Evolutionary conservation across 2,797 vertebrate species (phyloP), one percentile per base, ranked within the genome.

Genomic region (Lagothrix lagotricha): DNA sequence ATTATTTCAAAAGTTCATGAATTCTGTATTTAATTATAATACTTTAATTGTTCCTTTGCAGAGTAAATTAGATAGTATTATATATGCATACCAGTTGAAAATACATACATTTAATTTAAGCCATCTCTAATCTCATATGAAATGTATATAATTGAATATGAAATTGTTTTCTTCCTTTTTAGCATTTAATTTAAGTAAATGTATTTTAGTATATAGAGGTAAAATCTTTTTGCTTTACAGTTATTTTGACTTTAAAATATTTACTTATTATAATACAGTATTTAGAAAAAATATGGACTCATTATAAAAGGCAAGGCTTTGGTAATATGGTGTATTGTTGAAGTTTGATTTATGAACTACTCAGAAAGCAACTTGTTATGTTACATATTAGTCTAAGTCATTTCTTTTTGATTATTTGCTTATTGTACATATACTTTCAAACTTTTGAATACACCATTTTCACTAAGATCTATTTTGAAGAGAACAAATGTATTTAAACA

Each of bases 161-260:
- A 41, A 22, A 44, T 19, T 72, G 19, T 86, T 81, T 5, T 7
- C 70, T 93, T 81, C 4, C 19, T 67, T 92, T 77, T 67, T 36
- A 84, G 1, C 17, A 93, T 39, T 11, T 92, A 75, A 54, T 73
- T 0, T 75, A 82, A 79, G 14, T 84, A 79, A 48, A 83, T 30
- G 7, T 82, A 7, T 70, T 30, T 94, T 39, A 58, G 4, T n/a
- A 30, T n/a, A 41, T 26, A 92, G 19, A 86, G 11, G 26, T 50
- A 28, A 73, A 72, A 77, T 70, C 1, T 61, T 61, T 73, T 64
- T 17, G 48, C 1, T 61, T 72, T 41, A 84, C 4, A 5, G 72
- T 28, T 67, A 14, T 95, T 50, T 94, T 85, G 24, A 91, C 44
- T 33, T 95, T 97, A 58, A 70, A 93, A 64, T 92, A 98, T 94